Evolutionary conservation across 2,888 invertebrate genomes (phyloP).

Genomic region (Scaptomyza reducta): DNA sequence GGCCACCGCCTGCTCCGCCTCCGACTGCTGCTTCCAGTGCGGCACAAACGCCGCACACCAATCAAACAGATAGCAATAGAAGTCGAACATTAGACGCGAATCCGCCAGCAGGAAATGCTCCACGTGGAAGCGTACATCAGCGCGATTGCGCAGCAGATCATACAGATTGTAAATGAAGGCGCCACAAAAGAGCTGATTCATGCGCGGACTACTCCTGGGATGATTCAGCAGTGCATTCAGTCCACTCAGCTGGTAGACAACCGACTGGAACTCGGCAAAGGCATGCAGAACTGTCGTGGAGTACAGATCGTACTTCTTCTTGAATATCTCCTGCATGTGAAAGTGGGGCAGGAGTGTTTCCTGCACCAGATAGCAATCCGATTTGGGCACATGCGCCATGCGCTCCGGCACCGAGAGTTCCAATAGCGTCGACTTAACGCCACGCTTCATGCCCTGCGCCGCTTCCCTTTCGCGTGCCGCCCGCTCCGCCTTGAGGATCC

Average conservation of each 20-base stretch:
- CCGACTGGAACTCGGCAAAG: constrained; percentile 83
- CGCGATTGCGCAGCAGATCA: constrained; percentile 86
- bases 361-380: constrained; percentile 81
- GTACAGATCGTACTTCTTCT: constrained; percentile 82
- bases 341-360: constrained; percentile 81
- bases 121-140: constrained; percentile 86
- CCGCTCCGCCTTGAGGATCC: constrained; percentile 75
- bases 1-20: constrained; percentile 35
- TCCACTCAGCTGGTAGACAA: constrained; percentile 80
- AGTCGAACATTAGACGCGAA: constrained; percentile 82
- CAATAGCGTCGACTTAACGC: constrained; percentile 59
- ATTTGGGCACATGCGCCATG: constrained; percentile 76
- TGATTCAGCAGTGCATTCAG: constrained; percentile 88
- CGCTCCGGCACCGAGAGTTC: constrained; percentile 67
- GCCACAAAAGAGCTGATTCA: constrained; percentile 89
- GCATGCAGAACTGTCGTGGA: constrained; percentile 81
- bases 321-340: constrained; percentile 82
- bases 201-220: constrained; percentile 86
- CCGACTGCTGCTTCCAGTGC: constrained; percentile 67
- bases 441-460: constrained; percentile 61
- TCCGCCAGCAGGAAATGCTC: constrained; percentile 84
- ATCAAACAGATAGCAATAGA: constrained; percentile 76
- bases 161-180: constrained; percentile 91
- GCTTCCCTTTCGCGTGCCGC: constrained; percentile 69
- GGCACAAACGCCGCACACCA: constrained; percentile 81